Evolutionary conservation across 2,797 vertebrate species (phyloP), one percentile per base, ranked within the genome.

Genomic region (Buceros bicornis): DNA sequence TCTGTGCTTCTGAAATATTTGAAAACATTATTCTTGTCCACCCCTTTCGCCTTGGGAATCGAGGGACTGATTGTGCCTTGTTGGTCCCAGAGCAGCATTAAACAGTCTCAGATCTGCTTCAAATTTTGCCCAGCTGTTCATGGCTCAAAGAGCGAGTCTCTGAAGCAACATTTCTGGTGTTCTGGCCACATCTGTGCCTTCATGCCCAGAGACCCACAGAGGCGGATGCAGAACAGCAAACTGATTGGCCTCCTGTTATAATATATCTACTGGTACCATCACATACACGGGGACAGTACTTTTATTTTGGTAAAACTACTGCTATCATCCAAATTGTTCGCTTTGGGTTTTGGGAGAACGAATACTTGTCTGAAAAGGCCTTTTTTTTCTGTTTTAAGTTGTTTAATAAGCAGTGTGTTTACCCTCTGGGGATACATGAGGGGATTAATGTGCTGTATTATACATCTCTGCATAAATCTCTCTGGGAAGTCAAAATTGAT

Each of bases 401-500:
- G 65, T 64, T 81, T 85, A 92, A 89, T 65, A 94, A 33, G 85
- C 57, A 84, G 42, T 66, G 61, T 87, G 8, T 43, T 91, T 77
- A 24, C 51, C 47, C 66, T 71, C 37, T 70, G 70, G 54, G 67
- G 65, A 87, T 19, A n/a, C 56, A 35, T 14, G 73, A 89, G n/a
- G 16, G 88, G 61, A 95, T 87, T 95, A 90, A 92, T 77, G 60
- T 65, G n/a, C 79, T 90, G 15, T 62, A 22, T 90, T 94, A 40
- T 67, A 65, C 86, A 80, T 74, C 73, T 89, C 80, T 66, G 60
- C 57, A 62, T 92, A 92, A 89, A 94, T 93, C 95, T 91, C 83
- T 53, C 89, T 66, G 79, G 76, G 84, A 87, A 92, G 94, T 93
- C 89, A 81, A 89, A 94, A 94, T 35, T 93, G 94, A 92, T 94